Base-by-base conservation (phyloP, 2,888 invertebrate species). In the Pollenia griseotomentosa region DNA sequence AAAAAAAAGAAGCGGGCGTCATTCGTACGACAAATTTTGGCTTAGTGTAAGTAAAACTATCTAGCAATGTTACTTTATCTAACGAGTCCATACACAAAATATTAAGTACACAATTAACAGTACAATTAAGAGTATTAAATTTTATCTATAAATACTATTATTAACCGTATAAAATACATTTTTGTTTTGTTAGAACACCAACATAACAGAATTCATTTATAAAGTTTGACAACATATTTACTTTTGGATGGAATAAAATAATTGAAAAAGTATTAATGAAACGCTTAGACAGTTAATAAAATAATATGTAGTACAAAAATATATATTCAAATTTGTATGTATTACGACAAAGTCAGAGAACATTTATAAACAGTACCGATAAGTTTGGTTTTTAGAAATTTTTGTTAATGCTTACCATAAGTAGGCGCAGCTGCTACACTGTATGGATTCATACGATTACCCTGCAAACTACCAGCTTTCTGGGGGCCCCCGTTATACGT, bases 401-500 rank as follows among this genome's bases (percentile, higher is more conserved):
- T 51, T 23, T 74, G 12, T 79, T 77, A 88, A 75, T 88, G 75
- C 89, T 90, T 90, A 91, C 93, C 92, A 88, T 91, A 91, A 83
- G 90, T 89, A 66, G 91, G 90, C 78, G 90, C 88, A 48, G 91
- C 86, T 19, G 89, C 88, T 19, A 90, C 90, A 74, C 88, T 88
- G 85, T 95, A 95, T 94, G 95, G 94, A 93, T 94, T 96, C 96
- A 93, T 97, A 96, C 88, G 97, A 96, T 91, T 97, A 68, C 89
- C 89, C 95, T 95, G 91, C 94, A 95, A 93, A 95, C 96, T 90
- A 74, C 96, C 96, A 90, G 95, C 95, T 89, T 97, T 95, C 94
- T 97, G 95, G 0, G 97, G 97, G 5, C 97, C 97, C 57, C 97
- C 97, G 9, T 96, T 95, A 91, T 96, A 97, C 78, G 96, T 95